Evolutionary conservation across 1,140 invertebrate species (phyloP), one percentile per base, ranked within the genome.

Genomic region (Laupala kohalensis): DNA sequence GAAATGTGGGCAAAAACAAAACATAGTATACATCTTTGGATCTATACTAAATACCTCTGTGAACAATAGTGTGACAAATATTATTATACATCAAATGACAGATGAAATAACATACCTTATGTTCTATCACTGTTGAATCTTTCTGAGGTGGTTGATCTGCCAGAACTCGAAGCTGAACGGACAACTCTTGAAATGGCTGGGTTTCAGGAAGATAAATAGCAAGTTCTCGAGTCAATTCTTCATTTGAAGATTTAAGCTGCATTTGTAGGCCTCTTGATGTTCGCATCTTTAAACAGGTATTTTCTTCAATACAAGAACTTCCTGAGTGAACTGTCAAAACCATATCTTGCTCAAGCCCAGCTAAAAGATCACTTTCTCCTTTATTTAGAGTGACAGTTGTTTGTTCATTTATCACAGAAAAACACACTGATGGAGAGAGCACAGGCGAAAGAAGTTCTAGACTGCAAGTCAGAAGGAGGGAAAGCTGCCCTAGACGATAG

Each of bases 131-230:
- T 75, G 84, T 84, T 63, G 85, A 78, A 78, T 87, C 86, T 75
- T 84, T 87, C 75, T 88, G 88, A 2, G 89, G 86, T 24, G 89
- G 88, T 64, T 94, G 78, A 73, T 89, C 87, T 4, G 91, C 90
- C 37, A 91, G 84, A 23, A 94, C 83, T 71, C 84, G 83, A 1
- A 95, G 78, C 0, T 86, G 82, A 37, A 91, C 80, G 37, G 80
- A 82, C 0, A 85, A 83, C 1, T 84, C 88, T 71, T 86, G 82
- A 76, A 94, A 94, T 0, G 91, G 90, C 73, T 87, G 85, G 70
- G 88, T 87, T 2, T 85, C 78, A 13, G 86, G 82, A 67, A 94
- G 79, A 6, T 82, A 78, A 25, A 92, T 81, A 66, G 87, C 84
- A 64, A 92, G 73, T 71, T 86, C 84, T 27, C 84, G 84, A 23